A percentile compares a stretch with the other conserved stretches of the same genome.
phyloP scores from a whole-genome alignment of 2,113 vertebrate species.

The Pangasianodon gigas region DNA sequence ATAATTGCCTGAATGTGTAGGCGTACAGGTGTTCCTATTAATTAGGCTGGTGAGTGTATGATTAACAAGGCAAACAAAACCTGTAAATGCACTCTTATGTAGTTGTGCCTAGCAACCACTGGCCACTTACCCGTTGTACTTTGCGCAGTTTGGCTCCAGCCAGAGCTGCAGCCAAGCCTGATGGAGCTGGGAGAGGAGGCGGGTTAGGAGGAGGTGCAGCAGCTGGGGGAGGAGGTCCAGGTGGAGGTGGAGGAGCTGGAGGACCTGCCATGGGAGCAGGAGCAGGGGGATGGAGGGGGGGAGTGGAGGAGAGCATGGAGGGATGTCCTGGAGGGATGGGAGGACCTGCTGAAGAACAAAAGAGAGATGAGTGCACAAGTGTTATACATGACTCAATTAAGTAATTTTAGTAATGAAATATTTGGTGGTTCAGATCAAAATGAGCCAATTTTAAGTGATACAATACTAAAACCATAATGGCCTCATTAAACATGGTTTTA shows the following conservation, averaged over 20 bases:
- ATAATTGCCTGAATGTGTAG: neutral
- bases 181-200: constrained; percentile 88
- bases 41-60: neutral
- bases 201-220: constrained; percentile 85
- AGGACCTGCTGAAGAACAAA: constrained; percentile 79
- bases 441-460: neutral
- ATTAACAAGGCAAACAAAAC: neutral
- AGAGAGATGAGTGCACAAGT: neutral
- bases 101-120: neutral
- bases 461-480: neutral
- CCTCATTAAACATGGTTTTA: neutral
- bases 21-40: neutral
- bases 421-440: neutral
- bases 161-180: constrained; percentile 91
- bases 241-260: constrained; percentile 88
- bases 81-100: neutral
- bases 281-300: constrained; percentile 70
- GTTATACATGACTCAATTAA: neutral
- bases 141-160: constrained; percentile 96
- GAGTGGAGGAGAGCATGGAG: constrained; percentile 67
- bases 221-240: constrained; percentile 78
- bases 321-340: constrained; percentile 86
- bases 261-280: constrained; percentile 77
- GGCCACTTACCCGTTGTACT: constrained; percentile 83
- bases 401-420: neutral